Evolutionary conservation across 2,113 vertebrate species (phyloP), one percentile per base, ranked within the genome.

Genomic region (Nothobranchius kuhntae): DNA sequence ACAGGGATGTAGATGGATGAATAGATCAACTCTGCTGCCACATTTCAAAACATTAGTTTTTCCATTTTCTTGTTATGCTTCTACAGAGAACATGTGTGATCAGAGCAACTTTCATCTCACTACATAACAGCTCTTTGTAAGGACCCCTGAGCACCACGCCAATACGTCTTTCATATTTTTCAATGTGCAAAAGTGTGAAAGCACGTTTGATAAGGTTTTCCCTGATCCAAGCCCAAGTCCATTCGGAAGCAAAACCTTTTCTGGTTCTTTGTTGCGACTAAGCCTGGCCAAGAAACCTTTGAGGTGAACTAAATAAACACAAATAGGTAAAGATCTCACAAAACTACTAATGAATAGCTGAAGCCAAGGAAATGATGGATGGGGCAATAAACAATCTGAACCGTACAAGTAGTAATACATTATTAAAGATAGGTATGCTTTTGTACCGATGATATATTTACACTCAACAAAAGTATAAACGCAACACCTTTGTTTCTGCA

Each of bases 1-100:
- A 58, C 71, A 57, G 9, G 13, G 50, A 66, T 63, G 54, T 76
- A 65, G 61, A 60, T 67, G 68, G 61, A 60, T 69, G 69, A 50
- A 65, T 75, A 67, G 52, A 70, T 71, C 66, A 50, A 45, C 44
- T 50, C 46, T 52, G 47, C 58, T 48, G 61, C 44, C 24, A 51
- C n/a, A 21, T 51, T 51, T 51, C 7, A 51, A 10, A 51, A 51
- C n/a, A 10, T 2, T 10, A 9, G 2, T 48, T 10, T 1, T 13
- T 51, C 7, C n/a, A 51, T 9, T 51, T 51, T 17, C n/a, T 51
- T 50, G 47, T n/a, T n/a, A n/a, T 13, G 15, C 9, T 53, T 24
- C 35, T 55, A 55, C 12, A 53, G 17, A 40, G 30, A 12, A 15
- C 36, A 40, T 6, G 9, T 17, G 38, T 40, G 36, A 17, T 9